phyloP scores from a whole-genome alignment of 2,113 vertebrate genomes.

The Sturnira hondurensis region DNA sequence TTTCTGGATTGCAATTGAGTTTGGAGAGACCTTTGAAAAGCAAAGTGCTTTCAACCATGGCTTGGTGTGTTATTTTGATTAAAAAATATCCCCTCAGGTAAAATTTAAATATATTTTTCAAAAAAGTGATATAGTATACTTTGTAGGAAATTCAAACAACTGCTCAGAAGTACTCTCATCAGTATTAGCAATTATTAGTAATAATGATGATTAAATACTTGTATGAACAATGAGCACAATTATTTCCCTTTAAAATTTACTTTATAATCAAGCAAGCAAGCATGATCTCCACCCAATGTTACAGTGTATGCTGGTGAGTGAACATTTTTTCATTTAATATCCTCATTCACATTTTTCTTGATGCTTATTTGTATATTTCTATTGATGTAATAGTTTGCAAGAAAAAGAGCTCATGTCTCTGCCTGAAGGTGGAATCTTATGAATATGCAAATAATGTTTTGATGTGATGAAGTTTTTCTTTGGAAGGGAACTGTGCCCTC shows the following conservation, averaged over 20 bases:
- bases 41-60: conserved; percentile 45
- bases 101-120: conserved; percentile 37
- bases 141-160: neutral
- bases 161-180: conserved; percentile 24
- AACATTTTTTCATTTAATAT: conserved; percentile 53
- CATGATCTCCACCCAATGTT: conserved; percentile 14
- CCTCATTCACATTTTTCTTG: conserved; percentile 66
- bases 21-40: conserved; percentile 44
- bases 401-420: conserved; percentile 64
- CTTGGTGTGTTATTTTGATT: conserved; percentile 45
- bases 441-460: conserved; percentile 74
- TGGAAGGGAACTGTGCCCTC: conserved; percentile 42
- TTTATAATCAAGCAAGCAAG: conserved; percentile 44
- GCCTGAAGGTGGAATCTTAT: conserved; percentile 67
- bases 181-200: conserved; percentile 42
- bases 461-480: conserved; percentile 68
- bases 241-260: conserved; percentile 62
- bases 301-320: conserved; percentile 37
- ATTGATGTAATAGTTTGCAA: conserved; percentile 69
- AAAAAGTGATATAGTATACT: conserved; percentile 20
- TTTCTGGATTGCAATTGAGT: conserved; percentile 38
- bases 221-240: neutral
- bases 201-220: conserved; percentile 44
- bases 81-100: conserved; percentile 12
- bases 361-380: conserved; percentile 70